A percentile compares a stretch with the other conserved stretches of the same genome.
Evolutionary conservation across 1,140 invertebrate genomes (phyloP).

Genomic region (Achroia grisella): DNA sequence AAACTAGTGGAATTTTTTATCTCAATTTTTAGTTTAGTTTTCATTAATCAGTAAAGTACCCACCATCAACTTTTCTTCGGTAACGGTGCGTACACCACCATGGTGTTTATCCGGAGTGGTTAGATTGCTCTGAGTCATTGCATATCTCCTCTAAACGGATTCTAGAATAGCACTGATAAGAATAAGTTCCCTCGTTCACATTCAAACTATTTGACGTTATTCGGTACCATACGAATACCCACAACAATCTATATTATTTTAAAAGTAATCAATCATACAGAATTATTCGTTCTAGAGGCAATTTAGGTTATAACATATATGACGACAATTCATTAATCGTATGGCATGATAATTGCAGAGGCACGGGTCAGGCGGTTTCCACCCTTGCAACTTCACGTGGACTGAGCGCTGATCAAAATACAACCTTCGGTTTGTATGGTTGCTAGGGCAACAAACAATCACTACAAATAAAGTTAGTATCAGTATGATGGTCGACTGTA

Average conservation of each 20-base stretch:
- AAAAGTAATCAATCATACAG: conserved; percentile 8
- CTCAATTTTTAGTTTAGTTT: no score
- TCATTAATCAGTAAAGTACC: not conserved
- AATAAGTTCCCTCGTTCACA: not conserved
- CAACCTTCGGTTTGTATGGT: conserved; percentile 48
- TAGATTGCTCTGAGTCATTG: conserved; percentile 58
- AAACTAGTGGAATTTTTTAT: not conserved
- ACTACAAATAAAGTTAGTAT: conserved; percentile 52
- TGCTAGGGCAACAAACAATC: conserved; percentile 56
- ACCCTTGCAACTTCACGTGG: conserved; percentile 33
- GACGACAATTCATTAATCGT: conserved; percentile 6
- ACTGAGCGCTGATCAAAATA: conserved; percentile 54
- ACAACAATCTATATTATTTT: not conserved
- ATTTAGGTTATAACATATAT: conserved; percentile 1
- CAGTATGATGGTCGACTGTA: no score
- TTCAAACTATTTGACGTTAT: not conserved
- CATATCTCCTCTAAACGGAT: conserved; percentile 12
- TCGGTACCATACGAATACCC: no score
- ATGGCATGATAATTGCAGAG: conserved; percentile 16
- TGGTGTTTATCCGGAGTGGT: conserved; percentile 44
- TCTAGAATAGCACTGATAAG: not conserved
- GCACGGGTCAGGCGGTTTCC: conserved; percentile 19
- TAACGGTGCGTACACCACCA: conserved; percentile 42
- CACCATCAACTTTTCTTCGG: conserved; percentile 65
- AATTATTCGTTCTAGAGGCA: not conserved